Conservation (phyloP, 2,797 vertebrate genomes). For the Catamblyrhynchus diadema region DNA sequence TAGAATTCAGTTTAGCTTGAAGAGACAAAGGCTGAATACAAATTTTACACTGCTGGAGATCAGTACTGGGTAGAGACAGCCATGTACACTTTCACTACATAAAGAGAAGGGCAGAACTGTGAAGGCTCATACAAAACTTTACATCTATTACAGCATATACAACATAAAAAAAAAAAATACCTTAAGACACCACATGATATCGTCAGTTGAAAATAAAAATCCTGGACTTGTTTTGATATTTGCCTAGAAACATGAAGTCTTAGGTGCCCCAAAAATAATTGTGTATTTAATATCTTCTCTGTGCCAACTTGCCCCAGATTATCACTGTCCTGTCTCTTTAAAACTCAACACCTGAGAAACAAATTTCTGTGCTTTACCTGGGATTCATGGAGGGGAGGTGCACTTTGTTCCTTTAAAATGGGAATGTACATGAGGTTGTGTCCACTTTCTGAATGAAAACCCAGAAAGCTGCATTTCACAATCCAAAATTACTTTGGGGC, state of each 20-base stretch:
- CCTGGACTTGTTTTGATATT: background rate
- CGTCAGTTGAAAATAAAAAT: background rate
- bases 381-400: background rate
- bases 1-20: background rate
- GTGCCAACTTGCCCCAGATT: background rate
- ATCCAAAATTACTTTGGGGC: background rate
- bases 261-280: background rate
- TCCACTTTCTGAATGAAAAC: rapidly evolving
- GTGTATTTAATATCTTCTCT: background rate
- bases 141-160: background rate
- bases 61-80: background rate
- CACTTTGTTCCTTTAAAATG: background rate
- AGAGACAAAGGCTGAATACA: background rate
- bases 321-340: background rate
- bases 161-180: no score
- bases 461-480: background rate
- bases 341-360: rapidly evolving
- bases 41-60: background rate
- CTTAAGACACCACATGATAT: rapidly evolving
- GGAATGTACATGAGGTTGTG: background rate
- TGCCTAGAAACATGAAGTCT: background rate
- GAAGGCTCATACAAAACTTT: background rate
- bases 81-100: background rate
- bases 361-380: rapidly evolving
- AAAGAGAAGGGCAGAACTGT: background rate